Conservation (phyloP, 1,140 invertebrate genomes). For the Leucophenga varia region DNA sequence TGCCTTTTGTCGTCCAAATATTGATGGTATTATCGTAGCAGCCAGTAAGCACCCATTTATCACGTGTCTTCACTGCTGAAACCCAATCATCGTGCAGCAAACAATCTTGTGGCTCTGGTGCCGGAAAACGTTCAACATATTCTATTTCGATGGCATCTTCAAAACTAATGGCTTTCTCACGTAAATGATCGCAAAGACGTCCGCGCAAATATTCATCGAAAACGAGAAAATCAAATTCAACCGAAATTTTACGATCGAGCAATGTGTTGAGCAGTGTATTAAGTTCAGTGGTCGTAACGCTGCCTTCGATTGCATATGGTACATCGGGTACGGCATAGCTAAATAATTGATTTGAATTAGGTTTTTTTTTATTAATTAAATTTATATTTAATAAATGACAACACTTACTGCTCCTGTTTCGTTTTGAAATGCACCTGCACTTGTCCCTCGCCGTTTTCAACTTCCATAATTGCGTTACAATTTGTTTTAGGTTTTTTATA, state of each 20-base stretch:
- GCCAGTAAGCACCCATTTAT: conserved; percentile 88
- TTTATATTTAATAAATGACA: background rate
- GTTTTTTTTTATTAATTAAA: too few relatives aligned
- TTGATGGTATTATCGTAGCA: conserved; percentile 93
- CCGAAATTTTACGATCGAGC: conserved; percentile 59
- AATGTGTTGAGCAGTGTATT: conserved; percentile 81
- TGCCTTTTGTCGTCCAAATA: conserved; percentile 84
- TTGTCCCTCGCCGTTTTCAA: conserved; percentile 58
- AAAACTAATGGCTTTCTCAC: conserved; percentile 67
- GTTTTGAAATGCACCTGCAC: conserved; percentile 77
- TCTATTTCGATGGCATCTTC: conserved; percentile 84
- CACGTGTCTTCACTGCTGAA: conserved; percentile 72
- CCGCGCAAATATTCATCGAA: conserved; percentile 75
- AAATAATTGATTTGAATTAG: conserved; percentile 5
- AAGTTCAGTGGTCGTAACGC: conserved; percentile 68
- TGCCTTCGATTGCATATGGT: conserved; percentile 76
- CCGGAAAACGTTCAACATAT: conserved; percentile 84
- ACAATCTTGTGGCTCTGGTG: conserved; percentile 87
- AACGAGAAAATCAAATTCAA: conserved; percentile 89
- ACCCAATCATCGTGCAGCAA: conserved; percentile 97
- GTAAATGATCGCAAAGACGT: conserved; percentile 64
- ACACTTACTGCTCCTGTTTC: conserved; percentile 76
- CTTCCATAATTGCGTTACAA: conserved; percentile 48
- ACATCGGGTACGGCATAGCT: conserved; percentile 87
- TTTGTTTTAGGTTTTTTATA: too few relatives aligned